These are phyloP conservation scores for Rhagologus leucostigma DNA, from an alignment of 2,113 vertebrate genomes.

Conservation along the genomic window DNA sequence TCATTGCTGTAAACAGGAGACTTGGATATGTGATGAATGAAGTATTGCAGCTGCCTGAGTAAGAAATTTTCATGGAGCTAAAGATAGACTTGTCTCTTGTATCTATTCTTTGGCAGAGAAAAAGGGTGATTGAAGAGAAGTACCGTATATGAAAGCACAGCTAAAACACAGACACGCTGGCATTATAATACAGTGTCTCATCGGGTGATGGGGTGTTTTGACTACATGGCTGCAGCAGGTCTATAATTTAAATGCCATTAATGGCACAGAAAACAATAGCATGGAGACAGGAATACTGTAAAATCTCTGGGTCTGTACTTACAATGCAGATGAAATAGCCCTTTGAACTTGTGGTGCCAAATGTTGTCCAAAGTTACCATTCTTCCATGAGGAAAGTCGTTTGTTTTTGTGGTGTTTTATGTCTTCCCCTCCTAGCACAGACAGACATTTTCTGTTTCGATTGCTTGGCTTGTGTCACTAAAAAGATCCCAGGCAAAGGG, in stretches of 20 bases:
- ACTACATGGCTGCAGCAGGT: constrained; percentile 65
- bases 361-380: neutral
- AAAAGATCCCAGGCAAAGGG: neutral
- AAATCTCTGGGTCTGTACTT: constrained; percentile 15
- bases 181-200: constrained; percentile 62
- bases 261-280: constrained; percentile 40
- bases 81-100: constrained; percentile 1
- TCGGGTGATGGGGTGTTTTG: constrained; percentile 68
- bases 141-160: constrained; percentile 45
- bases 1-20: neutral
- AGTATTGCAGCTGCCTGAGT: neutral
- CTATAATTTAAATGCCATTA: constrained; percentile 83
- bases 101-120: constrained; percentile 3
- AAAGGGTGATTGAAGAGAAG: constrained; percentile 38
- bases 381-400: neutral
- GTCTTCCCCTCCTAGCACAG: neutral
- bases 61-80: neutral
- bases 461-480: neutral
- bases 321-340: constrained; percentile 36
- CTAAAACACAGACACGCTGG: constrained; percentile 39
- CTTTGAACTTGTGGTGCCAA: constrained; percentile 50
- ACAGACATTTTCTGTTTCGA: constrained; percentile 36
- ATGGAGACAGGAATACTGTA: constrained; percentile 22
- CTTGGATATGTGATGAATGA: neutral
- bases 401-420: neutral